Evolutionary conservation across 2,113 vertebrate genomes (phyloP).

Genomic region (Psettodes erumei): DNA sequence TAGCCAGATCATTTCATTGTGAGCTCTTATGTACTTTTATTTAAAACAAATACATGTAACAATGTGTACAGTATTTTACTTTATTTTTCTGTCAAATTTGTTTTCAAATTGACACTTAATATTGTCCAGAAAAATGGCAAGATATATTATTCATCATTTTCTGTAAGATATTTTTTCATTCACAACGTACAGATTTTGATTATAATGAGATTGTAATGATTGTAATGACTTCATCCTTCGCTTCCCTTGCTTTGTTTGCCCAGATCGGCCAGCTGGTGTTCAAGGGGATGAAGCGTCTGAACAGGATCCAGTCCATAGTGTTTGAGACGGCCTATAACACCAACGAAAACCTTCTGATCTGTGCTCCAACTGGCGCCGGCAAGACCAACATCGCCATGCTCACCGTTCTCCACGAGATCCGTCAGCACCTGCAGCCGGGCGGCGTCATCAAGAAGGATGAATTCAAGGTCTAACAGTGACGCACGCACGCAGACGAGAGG

Average conservation of each 20-base stretch:
- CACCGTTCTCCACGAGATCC: constrained; percentile 94
- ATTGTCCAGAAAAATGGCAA: neutral
- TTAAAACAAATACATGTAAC: neutral
- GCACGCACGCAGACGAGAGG: neutral
- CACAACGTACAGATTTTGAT: neutral
- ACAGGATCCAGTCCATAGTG: constrained; percentile 96
- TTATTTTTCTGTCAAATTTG: neutral
- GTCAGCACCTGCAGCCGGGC: constrained; percentile 92
- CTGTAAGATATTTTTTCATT: neutral
- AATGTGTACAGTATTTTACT: neutral
- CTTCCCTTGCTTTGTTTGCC: neutral
- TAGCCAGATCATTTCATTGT: too few relatives aligned
- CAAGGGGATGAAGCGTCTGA: constrained; percentile 93
- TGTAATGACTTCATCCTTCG: neutral
- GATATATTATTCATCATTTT: neutral
- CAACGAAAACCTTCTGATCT: constrained; percentile 97
- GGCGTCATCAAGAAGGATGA: constrained; percentile 96
- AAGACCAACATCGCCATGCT: constrained; percentile 99
- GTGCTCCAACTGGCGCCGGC: constrained; percentile 96
- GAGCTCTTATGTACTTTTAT: too few relatives aligned
- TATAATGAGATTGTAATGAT: neutral
- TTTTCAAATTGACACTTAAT: neutral
- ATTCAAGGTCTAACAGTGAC: constrained; percentile 88
- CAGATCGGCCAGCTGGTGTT: constrained; percentile 97
- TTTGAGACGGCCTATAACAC: constrained; percentile 98